phyloP scores from a whole-genome alignment of 1,140 invertebrate genomes.

The Teleogryllus occipitalis region DNA sequence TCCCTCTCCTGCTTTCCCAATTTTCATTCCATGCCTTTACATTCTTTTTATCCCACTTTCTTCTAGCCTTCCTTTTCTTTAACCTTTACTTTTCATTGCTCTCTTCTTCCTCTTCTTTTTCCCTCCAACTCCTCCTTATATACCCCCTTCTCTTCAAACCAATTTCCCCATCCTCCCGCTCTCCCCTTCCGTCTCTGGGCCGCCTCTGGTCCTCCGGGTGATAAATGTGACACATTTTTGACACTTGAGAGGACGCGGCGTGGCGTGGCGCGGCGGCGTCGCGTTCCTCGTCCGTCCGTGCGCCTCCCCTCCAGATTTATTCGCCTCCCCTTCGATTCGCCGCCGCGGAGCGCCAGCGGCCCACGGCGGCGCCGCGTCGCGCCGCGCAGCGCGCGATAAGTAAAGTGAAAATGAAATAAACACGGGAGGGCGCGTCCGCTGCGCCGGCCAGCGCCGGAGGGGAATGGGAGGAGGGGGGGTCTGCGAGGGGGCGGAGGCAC shows the following conservation, averaged over 20 bases:
- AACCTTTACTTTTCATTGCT: too few species aligned
- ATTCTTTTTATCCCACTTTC: too few species aligned
- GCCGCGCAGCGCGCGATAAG: not conserved
- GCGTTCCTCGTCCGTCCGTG: not conserved
- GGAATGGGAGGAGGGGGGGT: too few species aligned
- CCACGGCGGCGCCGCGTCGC: not conserved
- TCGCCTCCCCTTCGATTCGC: not conserved
- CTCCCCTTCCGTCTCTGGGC: not conserved
- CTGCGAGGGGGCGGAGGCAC: too few species aligned
- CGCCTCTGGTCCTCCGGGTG: not conserved
- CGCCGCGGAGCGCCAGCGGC: too few species aligned
- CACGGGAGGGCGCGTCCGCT: not conserved
- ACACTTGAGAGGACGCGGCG: not conserved
- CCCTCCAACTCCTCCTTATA: too few species aligned
- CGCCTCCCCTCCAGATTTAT: not conserved
- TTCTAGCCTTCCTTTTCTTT: too few species aligned
- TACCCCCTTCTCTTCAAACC: too few species aligned
- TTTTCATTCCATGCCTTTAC: too few species aligned
- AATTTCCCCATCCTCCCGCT: not conserved
- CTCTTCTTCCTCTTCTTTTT: too few species aligned
- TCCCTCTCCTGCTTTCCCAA: too few species aligned
- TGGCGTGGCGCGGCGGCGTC: too few species aligned
- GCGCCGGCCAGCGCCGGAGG: not conserved
- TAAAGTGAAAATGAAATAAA: constrained; percentile 6
- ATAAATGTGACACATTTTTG: constrained; percentile 1